Evolutionary conservation across 2,113 vertebrate genomes (phyloP).

Genomic region (Sturnus vulgaris): DNA sequence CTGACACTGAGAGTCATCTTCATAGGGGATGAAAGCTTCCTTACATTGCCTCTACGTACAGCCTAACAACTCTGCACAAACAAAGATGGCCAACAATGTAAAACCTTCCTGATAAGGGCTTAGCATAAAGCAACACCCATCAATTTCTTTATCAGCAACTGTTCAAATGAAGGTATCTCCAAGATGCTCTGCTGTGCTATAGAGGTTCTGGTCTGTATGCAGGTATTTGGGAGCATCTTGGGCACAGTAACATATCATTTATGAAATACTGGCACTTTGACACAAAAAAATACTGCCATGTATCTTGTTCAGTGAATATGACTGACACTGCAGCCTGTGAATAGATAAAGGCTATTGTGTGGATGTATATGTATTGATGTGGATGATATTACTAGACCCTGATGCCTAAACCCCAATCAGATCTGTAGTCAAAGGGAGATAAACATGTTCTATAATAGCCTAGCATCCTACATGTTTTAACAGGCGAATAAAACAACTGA

Average conservation of each 20-base stretch:
- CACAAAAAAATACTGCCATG: not conserved
- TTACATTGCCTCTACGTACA: not conserved
- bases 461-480: not conserved
- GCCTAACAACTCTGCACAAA: not conserved
- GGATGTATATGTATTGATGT: not conserved
- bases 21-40: not conserved
- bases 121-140: rapidly evolving
- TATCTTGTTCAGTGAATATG: not conserved
- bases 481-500: not conserved
- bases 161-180: not conserved
- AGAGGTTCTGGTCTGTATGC: not conserved
- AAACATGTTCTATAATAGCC: not conserved
- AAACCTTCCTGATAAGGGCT: not conserved
- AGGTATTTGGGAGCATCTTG: not conserved
- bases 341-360: not conserved
- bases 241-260: not conserved
- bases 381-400: not conserved
- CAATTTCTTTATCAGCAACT: not conserved
- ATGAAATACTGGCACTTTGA: not conserved
- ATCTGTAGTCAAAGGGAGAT: not conserved
- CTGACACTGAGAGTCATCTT: not conserved
- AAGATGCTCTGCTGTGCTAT: not conserved
- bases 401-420: not conserved
- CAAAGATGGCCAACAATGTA: not conserved
- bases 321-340: not conserved